Conservation (phyloP, 2,888 invertebrate species). For the Melieria omissa region DNA sequence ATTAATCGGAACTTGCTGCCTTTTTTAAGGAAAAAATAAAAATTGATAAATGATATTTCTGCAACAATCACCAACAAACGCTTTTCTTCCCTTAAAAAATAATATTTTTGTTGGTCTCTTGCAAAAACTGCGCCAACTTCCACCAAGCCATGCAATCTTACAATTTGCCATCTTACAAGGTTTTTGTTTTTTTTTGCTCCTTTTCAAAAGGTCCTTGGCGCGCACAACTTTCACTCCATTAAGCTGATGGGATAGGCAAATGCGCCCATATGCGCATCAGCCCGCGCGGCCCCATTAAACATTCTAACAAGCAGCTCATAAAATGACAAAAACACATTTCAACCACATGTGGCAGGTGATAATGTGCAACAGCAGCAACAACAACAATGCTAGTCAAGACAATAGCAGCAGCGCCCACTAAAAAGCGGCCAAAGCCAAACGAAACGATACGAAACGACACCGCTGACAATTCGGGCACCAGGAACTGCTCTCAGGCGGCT, state of each 20-base stretch:
- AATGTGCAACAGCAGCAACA: slow-evolving; percentile 33
- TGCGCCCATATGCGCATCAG: neutral
- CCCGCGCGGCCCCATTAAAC: neutral
- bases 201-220: neutral
- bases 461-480: neutral
- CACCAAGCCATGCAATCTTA: too few relatives aligned
- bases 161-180: too few relatives aligned
- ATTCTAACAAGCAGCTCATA: slow-evolving; percentile 20
- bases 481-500: neutral
- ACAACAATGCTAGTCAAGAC: neutral
- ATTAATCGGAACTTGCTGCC: too few relatives aligned
- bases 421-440: neutral
- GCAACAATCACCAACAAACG: too few relatives aligned
- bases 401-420: neutral
- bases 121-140: too few relatives aligned
- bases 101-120: too few relatives aligned
- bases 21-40: too few relatives aligned
- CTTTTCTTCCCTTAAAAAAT: too few relatives aligned
- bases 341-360: slow-evolving; percentile 46
- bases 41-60: too few relatives aligned
- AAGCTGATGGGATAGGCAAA: neutral
- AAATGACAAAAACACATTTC: slow-evolving; percentile 37
- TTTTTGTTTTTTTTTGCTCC: neutral
- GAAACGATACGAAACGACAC: slow-evolving; percentile 1
- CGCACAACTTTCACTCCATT: slow-evolving; percentile 4